Conservation (phyloP, 2,113 vertebrate species). For the Calonectris borealis region DNA sequence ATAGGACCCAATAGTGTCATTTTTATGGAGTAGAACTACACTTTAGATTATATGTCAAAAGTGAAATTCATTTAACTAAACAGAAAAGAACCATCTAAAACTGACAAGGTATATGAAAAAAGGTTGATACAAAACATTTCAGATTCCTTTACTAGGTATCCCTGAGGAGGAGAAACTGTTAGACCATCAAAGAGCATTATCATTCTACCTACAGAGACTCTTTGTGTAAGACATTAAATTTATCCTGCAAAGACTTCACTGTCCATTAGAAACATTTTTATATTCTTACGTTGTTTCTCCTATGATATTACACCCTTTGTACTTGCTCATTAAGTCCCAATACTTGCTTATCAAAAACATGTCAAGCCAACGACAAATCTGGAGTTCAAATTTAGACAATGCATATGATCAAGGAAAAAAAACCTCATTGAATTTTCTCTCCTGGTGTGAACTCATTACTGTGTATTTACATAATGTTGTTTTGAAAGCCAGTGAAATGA, state of each 20-base stretch:
- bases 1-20: constrained; percentile 24
- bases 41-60: constrained; percentile 13
- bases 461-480: constrained; percentile 44
- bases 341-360: constrained; percentile 10
- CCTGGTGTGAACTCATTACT: constrained; percentile 31
- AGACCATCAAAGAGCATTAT: neutral
- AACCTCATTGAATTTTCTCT: neutral
- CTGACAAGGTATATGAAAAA: constrained; percentile 36
- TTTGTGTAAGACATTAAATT: neutral
- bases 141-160: neutral
- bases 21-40: constrained; percentile 23
- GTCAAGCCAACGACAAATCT: neutral
- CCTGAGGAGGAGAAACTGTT: neutral
- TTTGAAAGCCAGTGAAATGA: constrained; percentile 25
- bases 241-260: neutral
- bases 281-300: neutral
- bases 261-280: neutral
- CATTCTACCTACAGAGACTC: neutral
- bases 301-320: neutral
- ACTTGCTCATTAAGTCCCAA: neutral
- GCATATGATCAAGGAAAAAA: neutral
- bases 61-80: constrained; percentile 57
- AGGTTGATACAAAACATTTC: constrained; percentile 21
- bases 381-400: constrained; percentile 28
- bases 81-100: constrained; percentile 26